phyloP scores from a whole-genome alignment of 2,888 invertebrate species.

The Aphidius colemani region DNA sequence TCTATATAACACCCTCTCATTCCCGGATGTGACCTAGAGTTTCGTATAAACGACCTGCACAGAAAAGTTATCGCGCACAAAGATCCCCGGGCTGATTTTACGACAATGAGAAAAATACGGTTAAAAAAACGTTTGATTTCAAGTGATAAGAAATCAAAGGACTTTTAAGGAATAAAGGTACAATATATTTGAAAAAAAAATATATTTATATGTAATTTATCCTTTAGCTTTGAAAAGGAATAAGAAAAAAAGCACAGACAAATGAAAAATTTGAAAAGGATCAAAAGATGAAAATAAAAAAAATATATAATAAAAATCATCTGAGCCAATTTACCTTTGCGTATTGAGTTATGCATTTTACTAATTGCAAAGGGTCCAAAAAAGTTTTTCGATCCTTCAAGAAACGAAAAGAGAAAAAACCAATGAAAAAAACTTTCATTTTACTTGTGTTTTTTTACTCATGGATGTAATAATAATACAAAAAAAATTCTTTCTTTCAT shows the following conservation, averaged over 20 bases:
- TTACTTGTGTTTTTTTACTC: background rate
- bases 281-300: no score
- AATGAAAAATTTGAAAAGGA: background rate
- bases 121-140: slow-evolving; percentile 25
- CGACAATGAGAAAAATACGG: slow-evolving; percentile 37
- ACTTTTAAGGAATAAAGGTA: background rate
- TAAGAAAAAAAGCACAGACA: background rate
- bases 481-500: slow-evolving; percentile 1
- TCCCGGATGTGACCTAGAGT: slow-evolving; percentile 33
- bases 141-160: slow-evolving; percentile 12
- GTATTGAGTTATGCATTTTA: slow-evolving; percentile 39
- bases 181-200: background rate
- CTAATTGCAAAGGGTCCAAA: slow-evolving; percentile 35
- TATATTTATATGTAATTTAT: background rate
- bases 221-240: slow-evolving; percentile 1
- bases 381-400: slow-evolving; percentile 28
- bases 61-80: slow-evolving; percentile 34
- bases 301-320: background rate
- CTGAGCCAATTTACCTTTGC: slow-evolving; percentile 35
- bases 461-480: background rate
- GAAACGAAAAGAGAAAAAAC: background rate
- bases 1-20: slow-evolving; percentile 16
- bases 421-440: background rate
- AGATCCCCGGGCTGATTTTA: slow-evolving; percentile 31
- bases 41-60: background rate